Conservation (phyloP, 2,113 vertebrate genomes). For the Pelecanoides urinatrix region DNA sequence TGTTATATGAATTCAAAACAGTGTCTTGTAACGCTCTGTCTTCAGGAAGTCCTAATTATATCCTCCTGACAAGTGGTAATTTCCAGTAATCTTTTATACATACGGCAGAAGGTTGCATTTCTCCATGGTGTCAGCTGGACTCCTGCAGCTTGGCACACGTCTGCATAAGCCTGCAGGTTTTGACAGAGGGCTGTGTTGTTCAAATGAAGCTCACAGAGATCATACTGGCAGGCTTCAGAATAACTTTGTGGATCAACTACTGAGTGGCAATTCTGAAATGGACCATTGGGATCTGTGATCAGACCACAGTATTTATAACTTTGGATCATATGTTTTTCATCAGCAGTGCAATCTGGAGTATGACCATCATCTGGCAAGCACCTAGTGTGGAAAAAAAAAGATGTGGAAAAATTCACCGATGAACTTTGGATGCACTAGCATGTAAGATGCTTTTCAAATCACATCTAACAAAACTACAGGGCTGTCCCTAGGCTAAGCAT, state of each 20-base stretch:
- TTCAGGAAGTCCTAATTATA: background rate
- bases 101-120: constrained; percentile 67
- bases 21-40: background rate
- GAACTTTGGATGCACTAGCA: background rate
- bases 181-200: constrained; percentile 31
- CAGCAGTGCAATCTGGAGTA: constrained; percentile 46
- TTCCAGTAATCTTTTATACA: constrained; percentile 20
- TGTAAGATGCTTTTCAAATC: background rate
- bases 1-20: background rate
- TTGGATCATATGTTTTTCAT: constrained; percentile 40
- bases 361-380: constrained; percentile 44
- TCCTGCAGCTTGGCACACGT: constrained; percentile 40
- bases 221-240: constrained; percentile 50
- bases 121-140: constrained; percentile 45
- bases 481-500: background rate
- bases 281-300: constrained; percentile 36
- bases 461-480: background rate
- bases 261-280: constrained; percentile 52
- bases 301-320: constrained; percentile 52
- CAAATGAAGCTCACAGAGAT: constrained; percentile 64
- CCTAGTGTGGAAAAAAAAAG: background rate
- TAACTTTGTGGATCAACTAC: constrained; percentile 23
- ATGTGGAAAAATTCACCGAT: background rate
- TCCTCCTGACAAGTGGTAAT: background rate
- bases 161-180: constrained; percentile 64